A percentile compares a stretch with the other conserved stretches of the same genome.
Evolutionary conservation across 2,113 vertebrate species (phyloP).

Genomic region (Theristicus caerulescens): DNA sequence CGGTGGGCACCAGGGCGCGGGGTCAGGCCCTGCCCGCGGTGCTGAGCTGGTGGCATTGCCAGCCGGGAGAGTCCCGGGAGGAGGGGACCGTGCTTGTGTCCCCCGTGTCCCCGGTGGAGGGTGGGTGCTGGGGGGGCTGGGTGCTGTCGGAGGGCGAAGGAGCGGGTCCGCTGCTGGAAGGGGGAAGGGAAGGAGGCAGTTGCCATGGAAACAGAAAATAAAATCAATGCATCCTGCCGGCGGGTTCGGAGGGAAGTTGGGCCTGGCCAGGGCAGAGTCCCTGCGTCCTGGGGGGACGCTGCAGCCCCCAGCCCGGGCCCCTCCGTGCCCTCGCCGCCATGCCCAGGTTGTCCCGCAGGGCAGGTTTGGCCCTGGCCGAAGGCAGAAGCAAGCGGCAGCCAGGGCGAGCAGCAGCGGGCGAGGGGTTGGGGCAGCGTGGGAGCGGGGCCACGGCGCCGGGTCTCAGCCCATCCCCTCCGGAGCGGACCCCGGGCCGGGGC

Average conservation of each 20-base stretch:
- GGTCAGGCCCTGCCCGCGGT: accelerated
- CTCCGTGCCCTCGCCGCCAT: accelerated
- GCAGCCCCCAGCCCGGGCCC: background rate
- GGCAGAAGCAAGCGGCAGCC: accelerated
- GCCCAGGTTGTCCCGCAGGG: accelerated
- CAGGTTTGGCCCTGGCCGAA: background rate
- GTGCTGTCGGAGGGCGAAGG: background rate
- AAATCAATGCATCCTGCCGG: slow-evolving; percentile 31
- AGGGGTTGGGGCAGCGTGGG: accelerated
- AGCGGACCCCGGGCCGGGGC: accelerated
- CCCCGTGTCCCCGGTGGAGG: accelerated
- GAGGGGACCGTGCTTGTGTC: background rate
- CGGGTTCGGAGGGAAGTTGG: background rate
- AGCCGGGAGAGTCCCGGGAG: background rate
- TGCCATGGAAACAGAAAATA: slow-evolving; percentile 57
- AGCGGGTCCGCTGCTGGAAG: background rate
- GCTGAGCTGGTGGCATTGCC: background rate
- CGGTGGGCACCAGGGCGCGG: accelerated
- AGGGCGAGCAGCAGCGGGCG: accelerated
- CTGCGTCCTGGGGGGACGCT: accelerated
- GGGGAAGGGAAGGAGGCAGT: slow-evolving; percentile 55
- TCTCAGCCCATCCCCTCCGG: background rate
- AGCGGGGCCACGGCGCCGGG: accelerated
- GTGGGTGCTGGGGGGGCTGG: background rate
- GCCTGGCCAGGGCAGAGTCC: background rate